Evolutionary conservation across 2,888 invertebrate genomes (phyloP).

Genomic region (Papilio demoleus): DNA sequence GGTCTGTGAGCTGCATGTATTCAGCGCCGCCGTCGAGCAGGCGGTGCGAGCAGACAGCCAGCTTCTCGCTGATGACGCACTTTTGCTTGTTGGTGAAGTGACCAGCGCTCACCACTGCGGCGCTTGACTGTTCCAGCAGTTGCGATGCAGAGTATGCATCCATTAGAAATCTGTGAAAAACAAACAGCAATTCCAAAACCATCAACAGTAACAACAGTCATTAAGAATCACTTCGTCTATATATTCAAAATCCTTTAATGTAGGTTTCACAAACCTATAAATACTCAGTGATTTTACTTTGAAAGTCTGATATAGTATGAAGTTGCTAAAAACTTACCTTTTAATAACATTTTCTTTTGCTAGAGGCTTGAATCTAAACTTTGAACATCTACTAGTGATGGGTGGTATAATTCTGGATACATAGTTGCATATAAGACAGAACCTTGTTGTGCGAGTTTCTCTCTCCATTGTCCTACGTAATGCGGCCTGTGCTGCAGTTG

Average conservation of each 20-base stretch:
- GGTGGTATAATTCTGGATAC: slow-evolving; percentile 99
- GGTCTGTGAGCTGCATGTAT: slow-evolving; percentile 93
- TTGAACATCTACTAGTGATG: slow-evolving; percentile 98
- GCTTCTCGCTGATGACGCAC: slow-evolving; percentile 91
- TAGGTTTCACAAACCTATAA: background rate
- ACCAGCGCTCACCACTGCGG: slow-evolving; percentile 86
- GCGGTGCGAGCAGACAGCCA: slow-evolving; percentile 92
- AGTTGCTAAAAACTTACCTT: slow-evolving; percentile 59
- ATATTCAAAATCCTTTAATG: background rate
- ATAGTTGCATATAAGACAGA: slow-evolving; percentile 99
- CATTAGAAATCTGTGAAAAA: slow-evolving; percentile 87
- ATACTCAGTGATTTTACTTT: background rate
- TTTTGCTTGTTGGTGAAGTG: slow-evolving; percentile 92
- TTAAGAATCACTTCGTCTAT: background rate
- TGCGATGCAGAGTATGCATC: slow-evolving; percentile 95
- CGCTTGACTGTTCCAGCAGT: slow-evolving; percentile 92
- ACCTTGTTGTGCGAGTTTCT: slow-evolving; percentile 96
- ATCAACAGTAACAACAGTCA: background rate
- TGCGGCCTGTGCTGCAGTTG: slow-evolving; percentile 97
- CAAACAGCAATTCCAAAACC: no score
- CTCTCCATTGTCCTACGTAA: slow-evolving; percentile 98
- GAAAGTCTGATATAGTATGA: background rate
- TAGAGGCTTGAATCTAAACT: slow-evolving; percentile 98
- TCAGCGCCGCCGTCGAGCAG: slow-evolving; percentile 97
- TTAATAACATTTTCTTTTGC: slow-evolving; percentile 87